phyloP scores from a whole-genome alignment of 2,888 invertebrate species.

The Laspeyria flexula region DNA sequence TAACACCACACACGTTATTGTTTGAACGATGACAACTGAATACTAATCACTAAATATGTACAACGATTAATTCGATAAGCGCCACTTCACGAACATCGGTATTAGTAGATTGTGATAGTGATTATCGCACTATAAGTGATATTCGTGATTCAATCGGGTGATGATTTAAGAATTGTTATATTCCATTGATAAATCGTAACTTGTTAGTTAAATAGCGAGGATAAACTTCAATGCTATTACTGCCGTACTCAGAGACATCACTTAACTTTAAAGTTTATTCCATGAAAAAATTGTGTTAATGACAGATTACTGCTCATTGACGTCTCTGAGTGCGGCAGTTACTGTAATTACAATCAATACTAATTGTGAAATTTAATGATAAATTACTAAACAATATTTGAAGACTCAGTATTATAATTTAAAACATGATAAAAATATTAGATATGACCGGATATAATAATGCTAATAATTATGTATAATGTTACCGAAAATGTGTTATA shows the following conservation, averaged over 20 bases:
- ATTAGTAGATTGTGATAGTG: constrained; percentile 64
- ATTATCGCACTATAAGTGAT: constrained; percentile 55
- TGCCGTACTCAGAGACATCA: neutral
- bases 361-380: too few species aligned
- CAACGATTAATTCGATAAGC: constrained; percentile 67
- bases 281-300: too few species aligned
- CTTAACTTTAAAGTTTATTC: too few species aligned
- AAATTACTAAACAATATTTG: too few species aligned
- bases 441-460: too few species aligned
- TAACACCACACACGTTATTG: constrained; percentile 27
- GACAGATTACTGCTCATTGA: too few species aligned
- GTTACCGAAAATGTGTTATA: too few species aligned
- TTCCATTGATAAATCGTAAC: constrained; percentile 10
- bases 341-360: too few species aligned
- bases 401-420: too few species aligned
- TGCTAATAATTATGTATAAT: too few species aligned
- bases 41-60: constrained; percentile 39
- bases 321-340: too few species aligned
- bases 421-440: too few species aligned
- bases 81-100: constrained; percentile 61
- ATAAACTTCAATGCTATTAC: neutral
- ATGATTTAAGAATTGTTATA: constrained; percentile 47
- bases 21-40: constrained; percentile 29
- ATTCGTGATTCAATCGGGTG: constrained; percentile 48
- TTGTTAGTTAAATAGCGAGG: neutral